Conservation (phyloP, 2,888 invertebrate genomes). For the Cryptus armator region DNA sequence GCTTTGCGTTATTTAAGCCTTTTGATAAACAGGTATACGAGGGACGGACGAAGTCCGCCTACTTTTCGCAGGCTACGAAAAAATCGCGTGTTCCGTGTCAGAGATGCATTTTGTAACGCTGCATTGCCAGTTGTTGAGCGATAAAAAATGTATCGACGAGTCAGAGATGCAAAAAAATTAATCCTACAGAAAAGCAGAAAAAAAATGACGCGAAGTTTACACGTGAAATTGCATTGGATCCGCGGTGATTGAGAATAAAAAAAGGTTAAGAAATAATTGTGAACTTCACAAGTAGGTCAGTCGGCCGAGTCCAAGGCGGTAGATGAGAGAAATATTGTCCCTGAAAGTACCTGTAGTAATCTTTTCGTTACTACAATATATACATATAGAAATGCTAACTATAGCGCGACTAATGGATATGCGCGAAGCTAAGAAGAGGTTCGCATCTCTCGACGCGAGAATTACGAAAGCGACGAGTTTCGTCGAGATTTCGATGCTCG, state of each 20-base stretch:
- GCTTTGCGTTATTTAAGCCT: too few species aligned
- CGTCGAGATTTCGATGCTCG: slow-evolving; percentile 23
- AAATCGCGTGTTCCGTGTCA: background rate
- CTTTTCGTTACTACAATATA: slow-evolving; percentile 13
- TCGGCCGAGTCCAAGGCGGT: slow-evolving; percentile 35
- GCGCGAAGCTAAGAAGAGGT: background rate
- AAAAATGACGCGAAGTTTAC: slow-evolving; percentile 33
- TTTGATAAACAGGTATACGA: too few species aligned
- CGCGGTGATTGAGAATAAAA: background rate
- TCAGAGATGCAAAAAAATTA: background rate
- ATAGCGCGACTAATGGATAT: background rate
- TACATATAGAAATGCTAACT: background rate
- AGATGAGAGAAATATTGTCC: slow-evolving; percentile 30
- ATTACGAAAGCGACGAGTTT: slow-evolving; percentile 55
- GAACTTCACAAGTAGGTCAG: slow-evolving; percentile 38
- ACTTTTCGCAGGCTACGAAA: too few species aligned
- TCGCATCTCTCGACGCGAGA: slow-evolving; percentile 36
- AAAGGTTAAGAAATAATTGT: slow-evolving; percentile 26
- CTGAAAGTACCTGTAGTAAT: slow-evolving; percentile 26
- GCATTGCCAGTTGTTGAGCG: too few species aligned
- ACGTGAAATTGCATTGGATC: background rate
- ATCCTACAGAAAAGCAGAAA: slow-evolving; percentile 41
- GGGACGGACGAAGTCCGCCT: too few species aligned
- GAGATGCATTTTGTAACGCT: background rate
- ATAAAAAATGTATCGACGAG: background rate